Evolutionary conservation across 2,797 vertebrate species (phyloP), one percentile per base, ranked within the genome.

Genomic region (Neopelma chrysocephalum): DNA sequence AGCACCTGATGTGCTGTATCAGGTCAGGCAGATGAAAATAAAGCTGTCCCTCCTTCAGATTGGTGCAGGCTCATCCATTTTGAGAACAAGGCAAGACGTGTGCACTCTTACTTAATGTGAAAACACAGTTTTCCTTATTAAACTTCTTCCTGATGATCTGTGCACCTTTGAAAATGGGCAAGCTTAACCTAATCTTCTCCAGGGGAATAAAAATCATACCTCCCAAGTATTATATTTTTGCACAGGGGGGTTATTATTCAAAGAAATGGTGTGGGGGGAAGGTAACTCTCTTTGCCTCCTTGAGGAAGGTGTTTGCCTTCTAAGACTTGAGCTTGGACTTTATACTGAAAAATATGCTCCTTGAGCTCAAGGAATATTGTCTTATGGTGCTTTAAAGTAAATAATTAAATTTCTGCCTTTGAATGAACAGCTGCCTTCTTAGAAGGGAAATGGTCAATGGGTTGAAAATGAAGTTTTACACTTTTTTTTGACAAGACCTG

Each of bases 11-110:
- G 2, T 51, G 62, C 43, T 66, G 1, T 29, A 11, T 87, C 51
- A 70, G 68, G 36, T 77, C 87, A 95, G 89, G 43, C 36, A 87
- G 91, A 43, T 69, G 82, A 78, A 87, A 90, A 82, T 79, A 20
- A 87, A 91, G 56, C 83, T 91, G 71, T 32, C 58, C 56, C 3
- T 57, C 71, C 69, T 77, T 38, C 54, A 43, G 51, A 15, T 1
- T 21, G 58, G 26, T 78, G 50, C 47, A 79, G 58, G 20, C 40
- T 89, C 64, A 66, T 84, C 81, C 64, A 12, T 89, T 84, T 11
- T 66, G 68, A 60, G 68, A 87, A n/a, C 42, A 42, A 61, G 34
- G n/a, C 50, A 68, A 81, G 73, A 7, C 7, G 4, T 45, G 32
- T 84, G 60, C 8, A 6, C 54, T 86, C 57, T 38, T 32, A 56